phyloP scores from a whole-genome alignment of 1,140 invertebrate genomes.

The Meteorus sp. region DNA sequence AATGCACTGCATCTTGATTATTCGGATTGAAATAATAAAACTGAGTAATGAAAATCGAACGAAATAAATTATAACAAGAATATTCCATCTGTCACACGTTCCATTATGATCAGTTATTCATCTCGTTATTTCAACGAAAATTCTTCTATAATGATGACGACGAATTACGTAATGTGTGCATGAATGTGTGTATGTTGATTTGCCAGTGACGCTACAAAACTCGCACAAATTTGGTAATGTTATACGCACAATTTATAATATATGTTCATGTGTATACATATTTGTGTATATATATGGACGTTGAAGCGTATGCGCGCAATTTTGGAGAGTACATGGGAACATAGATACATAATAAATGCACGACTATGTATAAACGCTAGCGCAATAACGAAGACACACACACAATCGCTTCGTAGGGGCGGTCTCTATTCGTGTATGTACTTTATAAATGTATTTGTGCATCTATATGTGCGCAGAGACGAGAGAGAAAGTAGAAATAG shows the following conservation, averaged over 20 bases:
- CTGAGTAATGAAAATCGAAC: no score
- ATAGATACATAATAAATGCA: slow-evolving; percentile 33
- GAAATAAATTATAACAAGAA: no score
- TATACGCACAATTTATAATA: slow-evolving; percentile 1
- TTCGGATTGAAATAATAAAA: no score
- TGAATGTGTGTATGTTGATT: slow-evolving; percentile 6
- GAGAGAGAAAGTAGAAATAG: background rate
- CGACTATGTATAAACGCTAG: slow-evolving; percentile 24
- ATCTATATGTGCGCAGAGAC: background rate
- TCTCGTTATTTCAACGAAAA: no score
- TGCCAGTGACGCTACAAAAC: no score
- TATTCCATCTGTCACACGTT: no score
- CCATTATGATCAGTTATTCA: no score
- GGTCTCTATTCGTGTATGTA: slow-evolving; percentile 5
- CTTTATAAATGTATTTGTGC: no score
- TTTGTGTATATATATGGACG: slow-evolving; percentile 3
- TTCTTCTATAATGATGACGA: background rate
- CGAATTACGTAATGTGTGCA: background rate
- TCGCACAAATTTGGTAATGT: slow-evolving; percentile 1
- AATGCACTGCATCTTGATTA: no score
- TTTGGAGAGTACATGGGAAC: slow-evolving; percentile 21
- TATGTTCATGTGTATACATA: background rate
- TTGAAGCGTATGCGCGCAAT: slow-evolving; percentile 17
- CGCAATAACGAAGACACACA: slow-evolving; percentile 30
- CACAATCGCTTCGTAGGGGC: slow-evolving; percentile 2